phyloP scores from a whole-genome alignment of 2,797 vertebrate genomes.

The Chaetophractus vellerosus region DNA sequence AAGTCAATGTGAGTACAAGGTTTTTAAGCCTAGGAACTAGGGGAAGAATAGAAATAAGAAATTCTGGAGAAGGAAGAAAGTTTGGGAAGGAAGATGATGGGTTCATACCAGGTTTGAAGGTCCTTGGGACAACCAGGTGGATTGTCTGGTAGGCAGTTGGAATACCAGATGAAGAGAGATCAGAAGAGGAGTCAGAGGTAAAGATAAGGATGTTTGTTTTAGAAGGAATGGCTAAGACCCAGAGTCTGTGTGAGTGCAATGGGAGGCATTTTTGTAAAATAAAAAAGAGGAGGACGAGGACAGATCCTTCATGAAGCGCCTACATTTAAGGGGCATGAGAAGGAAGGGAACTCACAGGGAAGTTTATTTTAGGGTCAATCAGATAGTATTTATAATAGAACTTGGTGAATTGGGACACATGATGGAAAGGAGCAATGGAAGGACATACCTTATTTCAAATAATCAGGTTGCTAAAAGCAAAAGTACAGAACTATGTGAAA shows the following conservation, averaged over 20 bases:
- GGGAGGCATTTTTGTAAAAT: background rate
- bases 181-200: background rate
- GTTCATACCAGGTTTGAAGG: background rate
- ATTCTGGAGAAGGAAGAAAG: background rate
- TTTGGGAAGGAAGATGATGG: background rate
- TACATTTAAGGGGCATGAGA: background rate
- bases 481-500: background rate
- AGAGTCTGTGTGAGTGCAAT: background rate
- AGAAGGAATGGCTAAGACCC: background rate
- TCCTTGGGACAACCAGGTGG: background rate
- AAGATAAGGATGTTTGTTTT: background rate
- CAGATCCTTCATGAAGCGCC: background rate
- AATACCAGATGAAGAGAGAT: background rate
- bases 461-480: background rate
- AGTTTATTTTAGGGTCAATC: slow-evolving; percentile 17
- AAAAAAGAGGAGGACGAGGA: background rate
- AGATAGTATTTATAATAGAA: slow-evolving; percentile 25
- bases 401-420: background rate
- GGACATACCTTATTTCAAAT: background rate
- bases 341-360: background rate
- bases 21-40: background rate
- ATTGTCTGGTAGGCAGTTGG: background rate
- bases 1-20: background rate
- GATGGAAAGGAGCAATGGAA: background rate
- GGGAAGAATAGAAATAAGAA: background rate